Evolutionary conservation across 2,888 invertebrate genomes (phyloP).

Genomic region (Chrysolina americana): DNA sequence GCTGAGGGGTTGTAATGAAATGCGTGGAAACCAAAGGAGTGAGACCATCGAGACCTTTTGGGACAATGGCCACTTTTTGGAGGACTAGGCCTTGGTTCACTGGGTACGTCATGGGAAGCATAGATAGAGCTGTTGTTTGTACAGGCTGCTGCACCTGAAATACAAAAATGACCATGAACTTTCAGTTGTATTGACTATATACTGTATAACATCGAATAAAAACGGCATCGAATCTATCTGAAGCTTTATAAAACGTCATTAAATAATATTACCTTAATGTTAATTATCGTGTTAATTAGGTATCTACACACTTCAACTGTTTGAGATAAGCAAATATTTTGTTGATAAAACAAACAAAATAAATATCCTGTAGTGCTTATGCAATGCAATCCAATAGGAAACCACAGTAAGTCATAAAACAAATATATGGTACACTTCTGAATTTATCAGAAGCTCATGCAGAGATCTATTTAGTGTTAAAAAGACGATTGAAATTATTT

Average conservation of each 20-base stretch:
- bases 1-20: conserved; percentile 76
- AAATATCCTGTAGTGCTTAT: not conserved
- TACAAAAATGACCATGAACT: not conserved
- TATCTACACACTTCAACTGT: not conserved
- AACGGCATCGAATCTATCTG: too few species aligned
- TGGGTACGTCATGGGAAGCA: conserved; percentile 65
- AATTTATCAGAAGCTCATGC: too few species aligned
- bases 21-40: conserved; percentile 80
- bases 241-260: too few species aligned
- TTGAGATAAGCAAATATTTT: not conserved
- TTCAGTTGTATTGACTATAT: not conserved
- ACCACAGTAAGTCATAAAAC: not conserved
- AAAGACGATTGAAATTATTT: too few species aligned
- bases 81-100: conserved; percentile 69
- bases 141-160: conserved; percentile 61
- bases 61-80: conserved; percentile 68
- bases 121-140: conserved; percentile 65
- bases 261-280: too few species aligned
- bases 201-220: not conserved
- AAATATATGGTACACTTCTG: too few species aligned
- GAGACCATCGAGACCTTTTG: conserved; percentile 69
- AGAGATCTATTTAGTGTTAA: too few species aligned
- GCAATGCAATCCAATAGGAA: not conserved
- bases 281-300: too few species aligned
- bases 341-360: not conserved